Base-by-base conservation (phyloP, 2,113 vertebrate genomes). In the Cromileptes altivelis region DNA sequence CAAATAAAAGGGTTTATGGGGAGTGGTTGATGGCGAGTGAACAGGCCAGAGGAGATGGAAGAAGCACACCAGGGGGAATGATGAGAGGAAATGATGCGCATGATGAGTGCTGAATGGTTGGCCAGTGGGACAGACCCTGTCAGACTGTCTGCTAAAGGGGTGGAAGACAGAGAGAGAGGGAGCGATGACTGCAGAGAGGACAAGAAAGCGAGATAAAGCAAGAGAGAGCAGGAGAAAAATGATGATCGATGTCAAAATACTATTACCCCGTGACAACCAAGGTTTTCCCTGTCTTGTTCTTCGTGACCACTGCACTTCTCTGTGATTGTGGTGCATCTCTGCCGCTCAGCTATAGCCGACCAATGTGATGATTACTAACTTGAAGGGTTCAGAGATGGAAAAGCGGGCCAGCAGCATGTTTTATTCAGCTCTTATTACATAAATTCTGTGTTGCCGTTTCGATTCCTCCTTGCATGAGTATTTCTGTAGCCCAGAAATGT, bases 51-150 rank as follows among this genome's bases (percentile, higher is more conserved):
- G 79, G 78, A 93, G 90, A 90, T 87, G 85, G 89, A 92, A 88
- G 86, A 85, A 91, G 78, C 89, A 84, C 88, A 89, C 87, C 58
- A 30, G 84, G 88, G 91, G 90, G 89, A 91, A 89, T 87, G 90
- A 91, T 88, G 89, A 85, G 84, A 91, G 93, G 93, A 94, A 94
- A 93, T 93, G 93, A 91, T 94, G 94, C 92, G 89, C 88, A 88
- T 94, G 93, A 95, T 95, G 90, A 93, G 91, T 86, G 91, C 85
- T 95, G 93, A 94, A 92, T 86, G 90, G 71, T 88, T 61, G 91
- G 87, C 93, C 92, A 93, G 89, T 89, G 93, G 93, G 93, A 95
- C 88, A 89, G 90, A 91, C 82, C 80, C 78, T 91, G 91, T 92
- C 92, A 91, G 87, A 91, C 87, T 81, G 79, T 81, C 90, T 94